Base-by-base conservation (phyloP, 2,797 vertebrate genomes). In the Xenops minutus region DNA sequence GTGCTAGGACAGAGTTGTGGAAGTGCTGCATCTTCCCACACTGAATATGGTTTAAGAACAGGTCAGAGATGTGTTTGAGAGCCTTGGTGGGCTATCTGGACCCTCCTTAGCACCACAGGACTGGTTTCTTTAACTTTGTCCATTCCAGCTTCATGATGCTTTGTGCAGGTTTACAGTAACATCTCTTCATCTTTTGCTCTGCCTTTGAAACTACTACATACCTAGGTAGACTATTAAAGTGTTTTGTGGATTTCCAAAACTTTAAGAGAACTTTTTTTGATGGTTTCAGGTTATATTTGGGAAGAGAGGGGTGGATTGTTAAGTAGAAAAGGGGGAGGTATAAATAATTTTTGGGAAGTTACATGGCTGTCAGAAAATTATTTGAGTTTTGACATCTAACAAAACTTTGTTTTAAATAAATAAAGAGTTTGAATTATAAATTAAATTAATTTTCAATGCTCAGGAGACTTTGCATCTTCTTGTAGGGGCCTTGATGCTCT, bases 401-500 rank as follows among this genome's bases (percentile, higher is more conserved):
- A 2, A 55, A 51, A 61, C 3, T 51, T 56, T 41, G 1, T 75
- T 92, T 56, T 61, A 84, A 91, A 62, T 4, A 14, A 78, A 51
- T 27, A 6, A 85, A 34, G 6, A 30, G 7, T 54, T 86, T 39
- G 30, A 88, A 91, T 1, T 1, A 24, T 34, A 58, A 67, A 82
- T 39, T 29, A 56, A 67, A 82, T 44, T 27, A 3, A 37, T 91
- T 88, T 85, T 37, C 18, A 72, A 3, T 58, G 86, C 52, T 52
- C 24, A 94, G 26, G 62, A 88, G 18, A 80, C 22, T 87, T 83
- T 93, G 10, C 9, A 44, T 41, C 82, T 96, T 84, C 3, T 93
- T 93, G 24, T 90, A 99, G 99, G 97, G 99, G 99, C 89, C 98
- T 99, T 88, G 99, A 99, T 96, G 97, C 98, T 62, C 98, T 99